Evolutionary conservation across 2,888 invertebrate genomes (phyloP), one percentile per base, ranked within the genome.

Genomic region (Hydraecia micacea): DNA sequence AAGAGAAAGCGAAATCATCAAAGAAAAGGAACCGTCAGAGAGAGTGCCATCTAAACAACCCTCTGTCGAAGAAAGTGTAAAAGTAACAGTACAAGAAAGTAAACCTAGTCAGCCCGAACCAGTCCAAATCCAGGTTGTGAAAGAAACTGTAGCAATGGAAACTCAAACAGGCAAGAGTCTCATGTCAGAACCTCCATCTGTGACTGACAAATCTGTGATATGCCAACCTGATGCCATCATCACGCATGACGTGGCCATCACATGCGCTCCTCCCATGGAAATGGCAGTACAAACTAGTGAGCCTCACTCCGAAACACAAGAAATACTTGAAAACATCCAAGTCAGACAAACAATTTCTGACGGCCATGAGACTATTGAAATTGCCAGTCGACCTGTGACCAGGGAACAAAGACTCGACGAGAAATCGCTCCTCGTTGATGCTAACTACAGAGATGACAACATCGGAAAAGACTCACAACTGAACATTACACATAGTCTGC

Each of bases 331-430:
- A 93, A 97, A 97, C 80, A 98, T 98, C 87, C 97, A 97, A 91
- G 97, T 98, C 0, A 97, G 97, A 15, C 98, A 98, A 92, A 97
- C 96, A 25, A 93, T 97, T 78, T 97, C 97, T 75, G 97, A 97
- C 81, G 98, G 97, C 4, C 97, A 97, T 88, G 98, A 98, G 93
- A 98, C 98, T 0, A 98, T 98, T 86, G 97, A 98, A 95, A 98
- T 98, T 81, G 97, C 97, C 25, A 98, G 98, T 76, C 97, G 97
- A 86, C 97, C 97, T 8, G 95, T 97, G 75, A 90, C 95, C 49
- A 94, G 97, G 87, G 95, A 97, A 75, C 95, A 93, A 72, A 92
- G 93, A 75, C 92, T 96, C 25, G 95, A 97, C 42, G 97, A 98
- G 2, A 97, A 97, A 79, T 97, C 98, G 80, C 96, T 98, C 58